These are phyloP conservation scores for Diachasma alloeum DNA, from an alignment of 1,140 invertebrate genomes.

Conservation along the genomic window DNA sequence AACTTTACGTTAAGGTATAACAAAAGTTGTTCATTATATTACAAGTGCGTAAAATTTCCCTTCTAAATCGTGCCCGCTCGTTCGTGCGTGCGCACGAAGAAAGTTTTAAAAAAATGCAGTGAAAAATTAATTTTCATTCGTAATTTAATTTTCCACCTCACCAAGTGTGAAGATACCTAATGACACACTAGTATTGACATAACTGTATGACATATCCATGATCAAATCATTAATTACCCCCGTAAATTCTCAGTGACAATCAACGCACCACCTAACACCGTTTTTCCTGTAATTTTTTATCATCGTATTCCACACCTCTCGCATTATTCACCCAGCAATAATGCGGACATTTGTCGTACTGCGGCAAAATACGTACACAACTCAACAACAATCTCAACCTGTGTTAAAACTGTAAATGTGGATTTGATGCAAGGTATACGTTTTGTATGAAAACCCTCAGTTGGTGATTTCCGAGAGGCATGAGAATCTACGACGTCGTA, in stretches of 20 bases:
- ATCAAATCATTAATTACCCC: slow-evolving; percentile 32
- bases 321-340: not conserved
- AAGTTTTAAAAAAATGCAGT: not conserved
- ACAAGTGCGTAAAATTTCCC: too few species aligned
- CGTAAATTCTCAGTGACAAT: slow-evolving; percentile 16
- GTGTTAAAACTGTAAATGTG: not conserved
- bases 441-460: slow-evolving; percentile 5
- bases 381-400: not conserved
- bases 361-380: not conserved
- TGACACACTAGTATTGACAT: not conserved
- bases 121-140: not conserved
- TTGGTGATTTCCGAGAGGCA: slow-evolving; percentile 30
- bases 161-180: not conserved
- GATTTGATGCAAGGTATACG: not conserved
- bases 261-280: slow-evolving; percentile 20
- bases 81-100: too few species aligned
- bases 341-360: slow-evolving; percentile 1
- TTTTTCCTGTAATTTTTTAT: not conserved
- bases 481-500: slow-evolving; percentile 43
- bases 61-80: too few species aligned
- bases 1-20: too few species aligned
- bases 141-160: not conserved
- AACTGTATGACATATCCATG: slow-evolving; percentile 14
- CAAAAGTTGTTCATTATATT: too few species aligned
- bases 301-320: not conserved